Base-by-base conservation (phyloP, 2,113 vertebrate species). In the Cryptotis parvus region DNA sequence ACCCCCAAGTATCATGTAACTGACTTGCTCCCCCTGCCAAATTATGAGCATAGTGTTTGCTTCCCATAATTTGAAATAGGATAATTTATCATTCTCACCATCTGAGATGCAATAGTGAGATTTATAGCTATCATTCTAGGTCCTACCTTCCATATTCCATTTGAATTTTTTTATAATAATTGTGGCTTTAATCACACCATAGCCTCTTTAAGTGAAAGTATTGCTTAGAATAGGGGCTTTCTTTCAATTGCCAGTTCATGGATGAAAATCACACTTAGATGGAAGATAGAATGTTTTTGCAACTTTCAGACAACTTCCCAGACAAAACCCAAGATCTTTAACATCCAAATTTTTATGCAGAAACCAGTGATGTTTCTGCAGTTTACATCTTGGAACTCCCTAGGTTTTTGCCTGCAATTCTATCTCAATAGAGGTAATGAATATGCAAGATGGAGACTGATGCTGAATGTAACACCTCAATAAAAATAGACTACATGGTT, bases 401-500 rank as follows among this genome's bases (percentile, higher is more conserved):
- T 78, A 41, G 63, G 68, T 77, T 94, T 41, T 87, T 74, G 41
- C 72, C 94, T 95, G 70, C 73, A 92, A 84, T 85, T 95, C 93
- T 90, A 58, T 79, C 76, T 85, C 58, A 91, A 95, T 93, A 41
- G 12, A 76, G 18, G 43, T 77, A 45, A 87, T 86, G 76, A 95
- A 95, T 95, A 83, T 92, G 86, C 45, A 80, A 61, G 9, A 81
- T 31, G 63, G 41, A 80, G 73, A 58, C 84, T 75, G 45, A 90
- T 61, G 31, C 87, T 85, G 72, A 93, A 70, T 66, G 84, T 70
- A 84, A 85, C 63, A 49, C 33, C 8, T 7, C 27, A 77, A 77
- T 91, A 81, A 83, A 89, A 95, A 93, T 84, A 93, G 84, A 75
- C 69, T 82, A 37, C 14, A 61, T 52, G 63, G 27, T 6, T 2